A percentile compares a stretch with the other conserved stretches of the same genome.
These are phyloP conservation scores for Sebastes variabilis DNA, from an alignment of 2,797 vertebrate species.

Conservation along the genomic window DNA sequence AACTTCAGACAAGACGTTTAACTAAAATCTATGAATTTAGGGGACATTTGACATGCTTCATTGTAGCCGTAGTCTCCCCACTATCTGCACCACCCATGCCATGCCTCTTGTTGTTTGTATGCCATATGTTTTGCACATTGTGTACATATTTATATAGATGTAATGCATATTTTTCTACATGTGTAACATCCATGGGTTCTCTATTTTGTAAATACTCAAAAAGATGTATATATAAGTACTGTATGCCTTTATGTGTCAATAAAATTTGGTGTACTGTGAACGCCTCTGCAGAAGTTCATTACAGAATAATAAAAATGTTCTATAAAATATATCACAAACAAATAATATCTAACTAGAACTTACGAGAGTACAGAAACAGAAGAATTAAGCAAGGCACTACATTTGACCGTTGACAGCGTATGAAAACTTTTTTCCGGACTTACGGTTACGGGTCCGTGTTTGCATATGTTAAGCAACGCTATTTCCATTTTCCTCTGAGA, in stretches of 20 bases:
- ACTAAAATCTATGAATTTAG: neutral
- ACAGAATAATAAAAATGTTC: neutral
- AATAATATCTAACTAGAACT: neutral
- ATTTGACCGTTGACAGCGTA: neutral
- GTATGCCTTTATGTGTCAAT: constrained; percentile 93
- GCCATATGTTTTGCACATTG: constrained; percentile 99
- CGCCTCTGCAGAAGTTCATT: neutral
- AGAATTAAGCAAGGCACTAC: neutral
- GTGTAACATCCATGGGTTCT: constrained; percentile 91
- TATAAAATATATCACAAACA: neutral
- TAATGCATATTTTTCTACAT: constrained; percentile 98
- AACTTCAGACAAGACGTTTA: neutral
- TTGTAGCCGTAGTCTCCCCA: constrained; percentile 7
- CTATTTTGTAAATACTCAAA: constrained; percentile 97
- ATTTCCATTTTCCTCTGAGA: constrained; percentile 19
- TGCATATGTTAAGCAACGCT: neutral
- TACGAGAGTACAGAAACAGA: neutral
- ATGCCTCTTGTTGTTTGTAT: constrained; percentile 88
- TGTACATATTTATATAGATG: constrained; percentile 94
- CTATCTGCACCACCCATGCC: constrained; percentile 72
- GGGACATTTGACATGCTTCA: constrained; percentile 3
- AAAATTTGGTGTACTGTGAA: constrained; percentile 86
- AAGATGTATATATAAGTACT: constrained; percentile 85
- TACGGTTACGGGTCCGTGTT: neutral
- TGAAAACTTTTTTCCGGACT: neutral